Conservation (phyloP, 2,888 invertebrate species). For the Apodemia zela region DNA sequence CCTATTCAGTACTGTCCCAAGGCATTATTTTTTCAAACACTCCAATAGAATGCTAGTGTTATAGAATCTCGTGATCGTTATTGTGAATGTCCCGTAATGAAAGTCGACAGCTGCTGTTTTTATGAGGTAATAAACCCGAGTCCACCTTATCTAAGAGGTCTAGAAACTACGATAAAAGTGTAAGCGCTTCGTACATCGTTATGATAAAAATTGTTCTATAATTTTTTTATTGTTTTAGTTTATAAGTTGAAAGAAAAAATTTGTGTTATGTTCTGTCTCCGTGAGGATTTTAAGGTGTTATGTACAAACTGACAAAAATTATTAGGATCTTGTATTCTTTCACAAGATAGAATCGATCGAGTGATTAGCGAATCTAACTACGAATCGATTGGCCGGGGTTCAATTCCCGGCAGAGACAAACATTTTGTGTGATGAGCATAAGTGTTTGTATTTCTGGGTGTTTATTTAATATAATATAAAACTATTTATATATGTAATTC, state of each 20-base stretch:
- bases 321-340: too few relatives aligned
- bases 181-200: neutral
- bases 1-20: neutral
- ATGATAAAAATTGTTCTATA: neutral
- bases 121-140: constrained; percentile 22
- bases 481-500: too few relatives aligned
- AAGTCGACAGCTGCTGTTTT: constrained; percentile 30
- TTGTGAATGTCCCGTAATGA: constrained; percentile 27
- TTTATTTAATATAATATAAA: too few relatives aligned
- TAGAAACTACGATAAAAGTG: constrained; percentile 10
- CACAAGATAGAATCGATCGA: too few relatives aligned
- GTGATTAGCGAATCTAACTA: too few relatives aligned
- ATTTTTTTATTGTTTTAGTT: neutral
- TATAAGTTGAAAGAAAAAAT: neutral
- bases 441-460: too few relatives aligned
- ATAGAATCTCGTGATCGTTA: neutral
- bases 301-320: neutral
- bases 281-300: neutral
- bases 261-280: neutral
- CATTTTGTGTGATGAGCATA: too few relatives aligned
- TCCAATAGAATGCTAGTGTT: neutral
- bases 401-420: too few relatives aligned
- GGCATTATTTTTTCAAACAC: neutral
- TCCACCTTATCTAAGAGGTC: constrained; percentile 2
- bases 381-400: too few relatives aligned